phyloP scores from a whole-genome alignment of 2,797 vertebrate species.

The Pangasius djambal region DNA sequence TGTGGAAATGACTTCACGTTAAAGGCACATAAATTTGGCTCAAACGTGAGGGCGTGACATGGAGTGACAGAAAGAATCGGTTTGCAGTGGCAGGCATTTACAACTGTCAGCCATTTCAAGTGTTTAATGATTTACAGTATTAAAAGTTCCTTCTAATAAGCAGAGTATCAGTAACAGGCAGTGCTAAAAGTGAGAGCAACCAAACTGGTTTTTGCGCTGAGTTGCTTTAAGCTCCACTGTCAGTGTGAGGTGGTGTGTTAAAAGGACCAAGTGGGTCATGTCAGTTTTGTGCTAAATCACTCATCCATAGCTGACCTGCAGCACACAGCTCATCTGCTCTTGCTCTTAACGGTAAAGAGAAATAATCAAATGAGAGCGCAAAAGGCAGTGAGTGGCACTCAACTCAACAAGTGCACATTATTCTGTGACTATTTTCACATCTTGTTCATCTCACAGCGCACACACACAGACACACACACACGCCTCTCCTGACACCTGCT shows the following conservation, averaged over 20 bases:
- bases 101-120: constrained; percentile 41
- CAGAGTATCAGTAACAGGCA: constrained; percentile 29
- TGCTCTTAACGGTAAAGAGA: not conserved
- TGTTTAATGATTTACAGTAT: constrained; percentile 48
- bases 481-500: constrained; percentile 41
- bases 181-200: constrained; percentile 31
- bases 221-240: constrained; percentile 22
- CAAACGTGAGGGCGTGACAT: constrained; percentile 31
- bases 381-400: constrained; percentile 14
- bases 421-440: constrained; percentile 8
- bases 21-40: constrained; percentile 32
- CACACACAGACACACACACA: constrained; percentile 20
- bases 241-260: constrained; percentile 33
- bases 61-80: constrained; percentile 34
- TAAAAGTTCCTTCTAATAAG: constrained; percentile 29
- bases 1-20: constrained; percentile 25
- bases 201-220: not conserved
- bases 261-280: constrained; percentile 35
- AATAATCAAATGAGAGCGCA: not conserved
- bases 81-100: constrained; percentile 19
- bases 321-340: not conserved
- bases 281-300: constrained; percentile 9
- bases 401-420: not conserved
- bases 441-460: constrained; percentile 16
- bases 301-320: constrained; percentile 23